phyloP scores from a whole-genome alignment of 2,888 invertebrate genomes.

The Rugalucina vietnamica region DNA sequence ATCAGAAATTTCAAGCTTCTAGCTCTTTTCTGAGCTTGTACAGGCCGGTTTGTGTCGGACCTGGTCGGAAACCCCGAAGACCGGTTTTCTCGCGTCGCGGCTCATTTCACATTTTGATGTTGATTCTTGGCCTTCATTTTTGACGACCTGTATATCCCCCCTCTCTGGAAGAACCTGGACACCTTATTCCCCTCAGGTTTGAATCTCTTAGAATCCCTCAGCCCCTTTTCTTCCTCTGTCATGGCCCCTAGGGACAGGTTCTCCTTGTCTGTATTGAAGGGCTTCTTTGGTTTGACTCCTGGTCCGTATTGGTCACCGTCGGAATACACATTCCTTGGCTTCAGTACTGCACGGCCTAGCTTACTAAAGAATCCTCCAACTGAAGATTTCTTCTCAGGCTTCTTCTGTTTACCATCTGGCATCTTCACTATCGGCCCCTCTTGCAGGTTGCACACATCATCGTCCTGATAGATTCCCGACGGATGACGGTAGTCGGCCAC shows the following conservation, averaged over 20 bases:
- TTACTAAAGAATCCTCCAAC: conserved; percentile 74
- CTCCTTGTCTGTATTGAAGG: conserved; percentile 44
- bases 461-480: conserved; percentile 21
- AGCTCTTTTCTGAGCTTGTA: too few species aligned
- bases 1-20: too few species aligned
- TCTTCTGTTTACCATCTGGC: conserved; percentile 53
- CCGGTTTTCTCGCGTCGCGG: too few species aligned
- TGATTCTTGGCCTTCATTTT: conserved; percentile 57
- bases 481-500: conserved; percentile 46
- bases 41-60: too few species aligned
- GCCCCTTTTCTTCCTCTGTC: conserved; percentile 26
- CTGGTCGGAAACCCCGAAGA: too few species aligned
- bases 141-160: conserved; percentile 58
- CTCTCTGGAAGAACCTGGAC: conserved; percentile 56
- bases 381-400: conserved; percentile 69
- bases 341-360: conserved; percentile 73
- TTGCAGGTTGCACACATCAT: conserved; percentile 56
- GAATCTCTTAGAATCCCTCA: conserved; percentile 35
- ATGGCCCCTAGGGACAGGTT: conserved; percentile 33
- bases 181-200: conserved; percentile 48
- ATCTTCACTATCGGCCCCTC: conserved; percentile 68
- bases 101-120: background rate
- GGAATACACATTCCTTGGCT: conserved; percentile 68
- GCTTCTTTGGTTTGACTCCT: conserved; percentile 10
- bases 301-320: conserved; percentile 49